Evolutionary conservation across 1,140 invertebrate genomes (phyloP).

Genomic region (Hydropsyche tenuis): DNA sequence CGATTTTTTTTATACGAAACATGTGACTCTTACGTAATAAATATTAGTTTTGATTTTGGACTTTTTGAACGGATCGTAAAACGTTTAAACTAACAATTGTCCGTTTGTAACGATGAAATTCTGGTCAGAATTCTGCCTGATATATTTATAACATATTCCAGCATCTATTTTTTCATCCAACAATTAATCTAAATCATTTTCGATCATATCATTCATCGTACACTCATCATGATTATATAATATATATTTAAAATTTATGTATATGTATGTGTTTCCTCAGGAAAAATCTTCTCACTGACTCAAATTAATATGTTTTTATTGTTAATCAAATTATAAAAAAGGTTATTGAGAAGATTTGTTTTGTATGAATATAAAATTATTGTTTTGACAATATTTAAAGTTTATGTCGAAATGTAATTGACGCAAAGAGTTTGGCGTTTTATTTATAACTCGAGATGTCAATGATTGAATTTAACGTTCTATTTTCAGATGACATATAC

Average conservation of each 20-base stretch:
- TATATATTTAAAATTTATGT: constrained; percentile 54
- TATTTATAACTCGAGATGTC: constrained; percentile 5
- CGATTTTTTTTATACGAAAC: background rate
- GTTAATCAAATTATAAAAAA: too few relatives aligned
- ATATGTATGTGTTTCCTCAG: constrained; percentile 37
- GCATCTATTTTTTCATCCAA: too few relatives aligned
- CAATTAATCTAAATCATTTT: too few relatives aligned
- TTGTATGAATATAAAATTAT: too few relatives aligned
- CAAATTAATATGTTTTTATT: too few relatives aligned
- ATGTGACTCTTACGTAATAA: background rate
- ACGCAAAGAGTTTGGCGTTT: too few relatives aligned
- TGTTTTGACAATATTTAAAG: too few relatives aligned
- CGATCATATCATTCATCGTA: background rate
- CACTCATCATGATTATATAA: constrained; percentile 44
- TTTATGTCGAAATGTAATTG: too few relatives aligned
- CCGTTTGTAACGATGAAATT: background rate
- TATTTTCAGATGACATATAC: constrained; percentile 70
- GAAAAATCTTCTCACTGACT: too few relatives aligned
- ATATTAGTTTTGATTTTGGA: constrained; percentile 23
- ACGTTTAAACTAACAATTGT: background rate
- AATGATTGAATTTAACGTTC: constrained; percentile 48
- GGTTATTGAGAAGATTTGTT: constrained; percentile 46
- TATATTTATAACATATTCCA: background rate
- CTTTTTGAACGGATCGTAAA: background rate
- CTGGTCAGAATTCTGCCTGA: constrained; percentile 11